Base-by-base conservation (phyloP, 1,140 invertebrate genomes). In the Phenacoccus solenopsis region DNA sequence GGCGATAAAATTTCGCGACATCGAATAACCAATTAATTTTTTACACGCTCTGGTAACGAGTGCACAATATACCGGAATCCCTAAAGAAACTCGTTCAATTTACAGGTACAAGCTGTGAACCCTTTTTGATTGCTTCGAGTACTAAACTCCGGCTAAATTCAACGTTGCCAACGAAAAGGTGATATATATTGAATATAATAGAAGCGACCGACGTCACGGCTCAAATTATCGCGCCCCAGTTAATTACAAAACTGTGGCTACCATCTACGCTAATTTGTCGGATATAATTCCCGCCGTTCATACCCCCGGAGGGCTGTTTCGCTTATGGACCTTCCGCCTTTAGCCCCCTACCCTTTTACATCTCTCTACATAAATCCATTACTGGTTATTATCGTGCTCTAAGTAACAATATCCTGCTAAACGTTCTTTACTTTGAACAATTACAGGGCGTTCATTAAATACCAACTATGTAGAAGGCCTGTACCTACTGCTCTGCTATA, bases 191-290 rank as follows among this genome's bases (percentile, higher is more conserved):
- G 38, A 49, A 49, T 49, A 49, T 49, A 49, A 49, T 49, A 16
- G 38, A 49, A 16, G 38, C 38, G 38, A 64, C 59, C 25, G 59
- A 64, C 59, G 59, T 64, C 59, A 64, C 20, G 59, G 25, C 25
- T 24, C 59, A 27, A 64, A 64, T 64, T 64, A 64, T 64, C 59
- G 25, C 59, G 59, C 59, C 25, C 59, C 16, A 64, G 59, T 64
- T 64, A 64, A 64, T 64, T 64, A 64, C 59, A 64, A 64, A 64
- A 64, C 59, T 64, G 59, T 64, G 59, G 59, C 59, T 64, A 64
- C 59, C 25, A 64, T 64, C 59, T 27, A 7, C 12, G 59, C 59
- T 64, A 64, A 64, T 64, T 64, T 64, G 59, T 25, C 59, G 59
- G 59, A 64, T 64, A 64, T 64, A 64, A 64, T 64, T 64, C 25